Base-by-base conservation (phyloP, 2,888 invertebrate species). In the Epirrita christyi region DNA sequence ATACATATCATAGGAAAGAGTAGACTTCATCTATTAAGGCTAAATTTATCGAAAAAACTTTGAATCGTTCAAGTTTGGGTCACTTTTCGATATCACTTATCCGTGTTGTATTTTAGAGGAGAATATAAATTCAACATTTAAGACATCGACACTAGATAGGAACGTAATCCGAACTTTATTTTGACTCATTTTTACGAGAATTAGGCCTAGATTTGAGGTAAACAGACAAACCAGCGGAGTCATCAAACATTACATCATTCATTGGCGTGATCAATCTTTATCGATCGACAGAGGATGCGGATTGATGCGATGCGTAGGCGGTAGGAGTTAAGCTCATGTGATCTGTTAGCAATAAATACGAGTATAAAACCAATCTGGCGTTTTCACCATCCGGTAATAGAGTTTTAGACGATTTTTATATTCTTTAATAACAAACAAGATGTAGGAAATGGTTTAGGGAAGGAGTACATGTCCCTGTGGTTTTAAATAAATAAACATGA, bases 321-420 rank as follows among this genome's bases (percentile, higher is more conserved):
- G 64, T 65, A 58, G 66, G 63, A 44, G 60, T 52, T 49, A 53
- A 32, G 15, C 68, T 66, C 68, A 71, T 61, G 63, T 60, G 63
- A 66, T 68, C 45, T 61, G 63, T 60, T 62, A 55, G 48, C 58
- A 62, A 67, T 67, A 68, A 70, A 67, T 55, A 48, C 40, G 53
- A 56, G 41, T 46, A 60, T 66, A 56, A 56, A 66, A 64, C 57
- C 47, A 56, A 56, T 48, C 41, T 50, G 50, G 41, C 41, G 54
- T 56, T 44, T 59, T 53, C 34, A 44, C 41, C 50, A 61, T 55
- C 59, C 59, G 55, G 55, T 40, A 14, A 43, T 36, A 21, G 21
- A 21, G 4, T 21, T 32, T 44, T 48, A 46, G 14, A 51, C 15
- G 40, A 29, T 36, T 50, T 61, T 43, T 36, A 40, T 50, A 32